These are phyloP conservation scores for Nestor notabilis DNA, from an alignment of 2,113 vertebrate genomes.

Conservation along the genomic window DNA sequence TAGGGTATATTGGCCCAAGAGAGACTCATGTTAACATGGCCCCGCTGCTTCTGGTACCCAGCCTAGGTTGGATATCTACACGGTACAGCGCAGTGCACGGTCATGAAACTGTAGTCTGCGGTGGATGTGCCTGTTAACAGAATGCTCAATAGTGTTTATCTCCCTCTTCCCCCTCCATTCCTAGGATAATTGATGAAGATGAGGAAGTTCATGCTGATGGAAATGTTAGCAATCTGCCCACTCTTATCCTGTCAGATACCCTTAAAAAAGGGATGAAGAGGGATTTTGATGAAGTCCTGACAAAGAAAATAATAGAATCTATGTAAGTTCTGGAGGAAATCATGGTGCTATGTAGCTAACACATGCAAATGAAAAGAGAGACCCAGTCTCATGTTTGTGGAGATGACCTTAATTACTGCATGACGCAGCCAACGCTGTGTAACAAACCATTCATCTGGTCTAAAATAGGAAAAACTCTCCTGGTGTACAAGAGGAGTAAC, in stretches of 20 bases:
- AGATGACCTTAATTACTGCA: slow-evolving; percentile 7
- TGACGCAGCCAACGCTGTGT: neutral
- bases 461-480: neutral
- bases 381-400: slow-evolving; percentile 3
- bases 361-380: slow-evolving; percentile 7
- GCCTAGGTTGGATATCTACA: neutral
- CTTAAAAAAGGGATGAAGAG: slow-evolving; percentile 80
- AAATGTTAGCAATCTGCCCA: slow-evolving; percentile 75
- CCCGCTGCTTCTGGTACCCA: slow-evolving; percentile 49
- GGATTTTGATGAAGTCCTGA: slow-evolving; percentile 79
- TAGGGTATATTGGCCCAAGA: neutral
- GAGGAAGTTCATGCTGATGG: slow-evolving; percentile 80
- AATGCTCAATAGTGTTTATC: slow-evolving; percentile 61
- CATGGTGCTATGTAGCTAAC: slow-evolving; percentile 29
- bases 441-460: neutral
- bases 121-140: slow-evolving; percentile 45
- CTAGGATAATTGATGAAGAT: slow-evolving; percentile 83
- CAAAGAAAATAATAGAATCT: slow-evolving; percentile 83
- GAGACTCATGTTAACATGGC: neutral
- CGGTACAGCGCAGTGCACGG: neutral
- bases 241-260: slow-evolving; percentile 79
- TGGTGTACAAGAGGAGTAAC: neutral
- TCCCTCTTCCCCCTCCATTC: slow-evolving; percentile 58
- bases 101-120: neutral
- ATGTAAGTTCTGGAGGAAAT: slow-evolving; percentile 76